phyloP scores from a whole-genome alignment of 2,888 invertebrate species.

The Ochropacha duplaris region DNA sequence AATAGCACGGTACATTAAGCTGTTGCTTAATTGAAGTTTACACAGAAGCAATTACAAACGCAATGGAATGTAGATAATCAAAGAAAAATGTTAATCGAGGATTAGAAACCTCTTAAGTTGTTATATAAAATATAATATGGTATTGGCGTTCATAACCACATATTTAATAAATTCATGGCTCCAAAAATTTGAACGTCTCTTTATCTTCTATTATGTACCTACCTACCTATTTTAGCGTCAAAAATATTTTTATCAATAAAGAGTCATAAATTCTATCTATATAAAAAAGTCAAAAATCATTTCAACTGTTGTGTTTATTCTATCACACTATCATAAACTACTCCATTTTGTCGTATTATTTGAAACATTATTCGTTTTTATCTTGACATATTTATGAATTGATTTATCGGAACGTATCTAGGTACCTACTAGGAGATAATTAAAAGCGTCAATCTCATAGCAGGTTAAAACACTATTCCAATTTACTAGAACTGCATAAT shows the following conservation, averaged over 20 bases:
- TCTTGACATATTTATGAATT: too few species aligned
- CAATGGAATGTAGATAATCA: constrained; percentile 35
- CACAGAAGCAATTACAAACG: constrained; percentile 13
- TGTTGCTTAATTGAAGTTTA: constrained; percentile 27
- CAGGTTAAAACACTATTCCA: background rate
- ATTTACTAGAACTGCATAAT: constrained; percentile 1
- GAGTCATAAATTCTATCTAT: too few species aligned
- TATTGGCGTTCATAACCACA: too few species aligned
- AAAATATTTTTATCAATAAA: too few species aligned
- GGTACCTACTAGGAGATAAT: background rate
- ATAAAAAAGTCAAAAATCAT: too few species aligned
- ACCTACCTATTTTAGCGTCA: too few species aligned
- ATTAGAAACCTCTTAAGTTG: too few species aligned
- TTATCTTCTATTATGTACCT: too few species aligned
- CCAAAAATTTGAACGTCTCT: too few species aligned
- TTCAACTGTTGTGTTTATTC: too few species aligned
- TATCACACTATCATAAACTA: background rate
- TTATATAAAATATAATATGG: too few species aligned
- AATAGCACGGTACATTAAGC: constrained; percentile 23
- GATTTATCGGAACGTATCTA: background rate
- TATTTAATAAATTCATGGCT: too few species aligned
- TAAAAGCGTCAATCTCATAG: constrained; percentile 1
- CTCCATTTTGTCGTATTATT: background rate
- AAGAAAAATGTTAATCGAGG: constrained; percentile 9
- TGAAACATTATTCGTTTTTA: background rate